Evolutionary conservation across 2,797 vertebrate genomes (phyloP), one percentile per base, ranked within the genome.

Genomic region (Gouania willdenowi): DNA sequence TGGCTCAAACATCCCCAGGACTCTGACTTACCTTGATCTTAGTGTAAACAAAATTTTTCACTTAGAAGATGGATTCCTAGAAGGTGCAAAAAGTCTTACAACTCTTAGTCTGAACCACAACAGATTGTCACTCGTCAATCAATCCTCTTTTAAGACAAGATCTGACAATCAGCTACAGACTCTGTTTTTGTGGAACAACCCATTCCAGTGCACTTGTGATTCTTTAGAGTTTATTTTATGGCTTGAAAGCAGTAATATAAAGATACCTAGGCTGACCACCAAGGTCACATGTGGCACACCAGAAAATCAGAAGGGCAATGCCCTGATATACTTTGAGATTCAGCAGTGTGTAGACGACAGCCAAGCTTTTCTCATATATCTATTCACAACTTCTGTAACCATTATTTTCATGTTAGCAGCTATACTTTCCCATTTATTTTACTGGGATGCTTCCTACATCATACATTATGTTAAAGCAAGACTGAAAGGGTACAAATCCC

Each of bases 201-300:
- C 82, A 1, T 91, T 91, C 26, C 71, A 86, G 11, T 92, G 88
- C 42, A 91, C 78, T 0, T 92, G 87, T 39, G 84, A 88, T 50
- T 67, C 79, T 1, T 10, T 83, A 1, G 69, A 90, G 24, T 92
- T 94, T 11, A 73, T 87, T 46, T 14, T 66, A 8, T 91, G 89
- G 87, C 79, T 94, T 11, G 63, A 81, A 19, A 33, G 41, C 1
- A 87, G 77, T 6, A 0, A 21, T 0, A 1, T 89, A 13, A 81
- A 25, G 6, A 83, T 94, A 30, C 88, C 86, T 1, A 46, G 40
- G 23, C 28, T 93, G 48, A 77, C 56, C 21, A 75, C 66, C 0
- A 52, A 74, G 2, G 75, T 92, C 36, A 76, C 2, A 0, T 92
- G 83, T 38, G 38, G 15, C 2, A 71, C 58, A 3, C 85, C 86